These are phyloP conservation scores for Lithobates pipiens DNA, from an alignment of 2,797 vertebrate species.

Conservation along the genomic window DNA sequence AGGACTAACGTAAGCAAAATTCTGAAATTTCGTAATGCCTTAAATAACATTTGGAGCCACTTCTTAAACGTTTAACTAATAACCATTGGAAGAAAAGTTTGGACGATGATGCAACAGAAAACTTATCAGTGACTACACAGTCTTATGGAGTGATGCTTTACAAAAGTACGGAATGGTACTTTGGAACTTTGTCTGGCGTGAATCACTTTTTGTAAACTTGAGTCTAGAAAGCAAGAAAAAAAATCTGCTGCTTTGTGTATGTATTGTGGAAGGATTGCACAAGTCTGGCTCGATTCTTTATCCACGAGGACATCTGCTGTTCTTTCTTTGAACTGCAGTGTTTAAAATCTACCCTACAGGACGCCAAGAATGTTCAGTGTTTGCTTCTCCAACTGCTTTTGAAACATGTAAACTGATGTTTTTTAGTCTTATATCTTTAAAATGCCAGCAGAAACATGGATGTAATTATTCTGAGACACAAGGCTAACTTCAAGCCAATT, in stretches of 20 bases:
- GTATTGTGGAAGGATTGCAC: neutral
- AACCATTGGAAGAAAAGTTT: neutral
- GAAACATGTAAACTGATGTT: neutral
- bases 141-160: constrained; percentile 10
- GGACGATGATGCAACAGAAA: constrained; percentile 3
- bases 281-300: constrained; percentile 13
- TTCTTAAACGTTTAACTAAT: constrained; percentile 1
- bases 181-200: neutral
- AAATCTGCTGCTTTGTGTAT: neutral
- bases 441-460: neutral
- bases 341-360: neutral
- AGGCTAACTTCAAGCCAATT: neutral
- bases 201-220: neutral
- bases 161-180: neutral
- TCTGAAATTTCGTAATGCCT: constrained; percentile 3
- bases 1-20: neutral
- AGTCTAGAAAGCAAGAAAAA: neutral
- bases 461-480: neutral
- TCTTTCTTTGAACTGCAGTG: constrained; percentile 12
- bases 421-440: neutral
- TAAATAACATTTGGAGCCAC: neutral
- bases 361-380: neutral
- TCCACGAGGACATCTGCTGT: constrained; percentile 57
- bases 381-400: neutral
- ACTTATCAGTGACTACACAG: neutral